Base-by-base conservation (phyloP, 37 sponge, comb jelly and placozoan species). In the Aplysina aerophoba region DNA sequence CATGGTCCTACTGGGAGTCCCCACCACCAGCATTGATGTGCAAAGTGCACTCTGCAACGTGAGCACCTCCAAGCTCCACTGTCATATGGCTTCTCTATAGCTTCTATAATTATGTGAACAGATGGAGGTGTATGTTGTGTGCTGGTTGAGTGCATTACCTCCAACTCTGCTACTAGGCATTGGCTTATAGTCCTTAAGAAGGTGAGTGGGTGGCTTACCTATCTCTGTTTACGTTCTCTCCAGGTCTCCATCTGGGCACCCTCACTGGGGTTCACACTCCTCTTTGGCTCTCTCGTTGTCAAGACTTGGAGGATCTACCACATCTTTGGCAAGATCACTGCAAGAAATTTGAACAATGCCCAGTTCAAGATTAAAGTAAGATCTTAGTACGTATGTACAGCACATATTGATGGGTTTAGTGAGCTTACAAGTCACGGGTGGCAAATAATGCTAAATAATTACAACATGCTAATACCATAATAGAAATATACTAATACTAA, bases 21-120 rank as follows among this genome's bases (percentile, higher is more conserved):
- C 64, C 24, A 62, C 64, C 2, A 28, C 25, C 25, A 13, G 11
- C 28, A n/a, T 27, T 27, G 24, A 13, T 13, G 28, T 27, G 28
- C 24, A 62, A 62, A 62, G 64, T 62, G 64, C 28, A 28, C 64
- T 62, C 28, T 62, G 64, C 64, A 62, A 62, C 11, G 64, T 62
- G 64, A 62, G 64, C 28, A 27, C 12, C 4, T 27, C 64, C 24
- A 4, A n/a, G 4, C 64, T 27, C 24, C 64, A 62, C 28, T 13
- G 25, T 28, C 28, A 62, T n/a, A n/a, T n/a, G n/a, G n/a, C n/a
- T n/a, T n/a, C n/a, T n/a, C n/a, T n/a, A n/a, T n/a, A 11, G 64
- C 24, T 62, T 62, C 4, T 28, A 4, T n/a, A 3, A 62, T 13
- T 28, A 62, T 62, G 25, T 62, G 28, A n/a, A n/a, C n/a, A n/a